These are phyloP conservation scores for Carduelis carduelis DNA, from an alignment of 2,797 vertebrate species.

Conservation along the genomic window DNA sequence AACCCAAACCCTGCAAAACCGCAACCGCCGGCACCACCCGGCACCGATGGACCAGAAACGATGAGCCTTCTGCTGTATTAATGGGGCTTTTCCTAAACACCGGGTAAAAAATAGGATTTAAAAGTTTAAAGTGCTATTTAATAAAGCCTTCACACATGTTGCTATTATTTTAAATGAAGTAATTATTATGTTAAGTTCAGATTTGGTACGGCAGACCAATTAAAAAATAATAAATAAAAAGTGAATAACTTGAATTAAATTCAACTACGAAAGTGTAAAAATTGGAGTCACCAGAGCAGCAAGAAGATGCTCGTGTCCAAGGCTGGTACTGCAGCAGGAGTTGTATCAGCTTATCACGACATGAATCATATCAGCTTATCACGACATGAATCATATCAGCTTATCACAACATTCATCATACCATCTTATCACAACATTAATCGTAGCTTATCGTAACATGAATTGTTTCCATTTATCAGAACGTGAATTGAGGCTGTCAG, in stretches of 20 bases:
- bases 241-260: rapidly evolving
- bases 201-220: neutral
- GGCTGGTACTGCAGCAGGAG: too few relatives aligned
- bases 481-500: neutral
- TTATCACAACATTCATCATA: neutral
- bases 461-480: neutral
- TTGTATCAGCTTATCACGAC: neutral
- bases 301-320: neutral
- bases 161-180: neutral
- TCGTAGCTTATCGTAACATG: rapidly evolving
- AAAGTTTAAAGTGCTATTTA: neutral
- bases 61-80: neutral
- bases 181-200: neutral
- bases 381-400: neutral
- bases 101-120: neutral
- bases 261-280: neutral
- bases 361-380: neutral
- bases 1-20: neutral
- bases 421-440: neutral
- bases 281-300: rapidly evolving
- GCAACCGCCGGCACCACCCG: neutral
- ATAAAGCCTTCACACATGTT: neutral
- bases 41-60: neutral
- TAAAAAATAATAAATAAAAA: neutral
- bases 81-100: neutral